Evolutionary conservation across 1,140 invertebrate genomes (phyloP).

Genomic region (Sipha flava): DNA sequence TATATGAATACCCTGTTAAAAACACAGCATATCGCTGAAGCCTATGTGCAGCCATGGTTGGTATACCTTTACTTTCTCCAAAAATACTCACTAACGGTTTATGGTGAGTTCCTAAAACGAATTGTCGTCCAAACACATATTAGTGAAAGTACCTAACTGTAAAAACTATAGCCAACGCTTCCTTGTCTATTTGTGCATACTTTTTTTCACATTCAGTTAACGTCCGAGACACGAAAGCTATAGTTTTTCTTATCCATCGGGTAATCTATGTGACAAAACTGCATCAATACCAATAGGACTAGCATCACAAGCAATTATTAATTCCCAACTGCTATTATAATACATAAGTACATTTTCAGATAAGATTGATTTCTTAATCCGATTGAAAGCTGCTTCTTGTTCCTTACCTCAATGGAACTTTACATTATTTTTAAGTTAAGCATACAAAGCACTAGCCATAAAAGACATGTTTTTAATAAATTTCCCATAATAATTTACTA

Average conservation of each 20-base stretch:
- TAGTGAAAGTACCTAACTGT: constrained; percentile 43
- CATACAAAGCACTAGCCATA: neutral
- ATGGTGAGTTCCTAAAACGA: constrained; percentile 47
- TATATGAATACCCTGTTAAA: neutral
- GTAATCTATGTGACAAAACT: constrained; percentile 38
- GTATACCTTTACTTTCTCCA: constrained; percentile 28
- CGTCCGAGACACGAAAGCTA: constrained; percentile 43
- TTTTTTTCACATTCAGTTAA: constrained; percentile 42
- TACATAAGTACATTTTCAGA: constrained; percentile 34
- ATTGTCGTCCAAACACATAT: constrained; percentile 45
- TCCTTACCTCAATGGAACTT: neutral
- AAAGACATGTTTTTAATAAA: neutral
- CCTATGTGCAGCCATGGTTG: neutral
- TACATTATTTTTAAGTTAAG: neutral
- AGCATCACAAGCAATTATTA: constrained; percentile 39
- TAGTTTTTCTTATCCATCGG: constrained; percentile 26
- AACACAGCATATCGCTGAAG: neutral
- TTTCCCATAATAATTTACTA: neutral
- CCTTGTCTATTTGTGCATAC: constrained; percentile 47
- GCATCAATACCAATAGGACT: constrained; percentile 37
- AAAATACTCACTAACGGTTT: constrained; percentile 45
- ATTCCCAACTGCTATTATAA: constrained; percentile 33
- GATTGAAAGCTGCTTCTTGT: constrained; percentile 37
- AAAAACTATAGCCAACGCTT: constrained; percentile 47
- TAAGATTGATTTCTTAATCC: constrained; percentile 29